A percentile compares a stretch with the other conserved stretches of the same genome.
phyloP scores from a whole-genome alignment of 2,888 invertebrate genomes.

The Biston betularia region DNA sequence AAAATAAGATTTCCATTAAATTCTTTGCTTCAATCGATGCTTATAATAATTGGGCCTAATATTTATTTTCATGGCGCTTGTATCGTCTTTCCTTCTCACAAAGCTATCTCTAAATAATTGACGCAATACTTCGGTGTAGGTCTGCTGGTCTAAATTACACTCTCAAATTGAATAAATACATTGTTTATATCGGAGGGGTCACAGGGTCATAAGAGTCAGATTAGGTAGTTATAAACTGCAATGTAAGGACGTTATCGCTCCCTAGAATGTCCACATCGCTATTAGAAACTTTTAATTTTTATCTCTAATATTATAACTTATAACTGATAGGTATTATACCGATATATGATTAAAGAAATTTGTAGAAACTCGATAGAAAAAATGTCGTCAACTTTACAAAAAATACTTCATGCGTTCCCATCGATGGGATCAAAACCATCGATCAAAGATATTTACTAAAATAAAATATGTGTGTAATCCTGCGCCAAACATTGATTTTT shows the following conservation, averaged over 20 bases:
- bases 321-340: too few relatives aligned
- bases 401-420: too few relatives aligned
- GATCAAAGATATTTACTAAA: too few relatives aligned
- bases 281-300: neutral
- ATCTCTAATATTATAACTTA: neutral
- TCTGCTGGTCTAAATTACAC: constrained; percentile 4
- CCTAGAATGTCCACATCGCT: constrained; percentile 17
- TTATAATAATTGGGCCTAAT: too few relatives aligned
- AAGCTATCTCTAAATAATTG: neutral
- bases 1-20: too few relatives aligned
- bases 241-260: constrained; percentile 13
- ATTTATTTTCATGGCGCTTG: neutral
- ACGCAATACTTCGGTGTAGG: constrained; percentile 15
- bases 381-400: too few relatives aligned
- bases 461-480: too few relatives aligned
- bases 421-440: too few relatives aligned
- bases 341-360: too few relatives aligned
- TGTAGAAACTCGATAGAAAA: too few relatives aligned
- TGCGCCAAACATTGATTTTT: too few relatives aligned
- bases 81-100: neutral
- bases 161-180: constrained; percentile 24
- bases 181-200: constrained; percentile 28
- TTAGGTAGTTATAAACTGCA: constrained; percentile 22
- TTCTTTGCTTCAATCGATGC: too few relatives aligned
- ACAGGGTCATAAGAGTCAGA: constrained; percentile 21